Evolutionary conservation across 2,113 vertebrate genomes (phyloP).

Genomic region (Rattus rattus): DNA sequence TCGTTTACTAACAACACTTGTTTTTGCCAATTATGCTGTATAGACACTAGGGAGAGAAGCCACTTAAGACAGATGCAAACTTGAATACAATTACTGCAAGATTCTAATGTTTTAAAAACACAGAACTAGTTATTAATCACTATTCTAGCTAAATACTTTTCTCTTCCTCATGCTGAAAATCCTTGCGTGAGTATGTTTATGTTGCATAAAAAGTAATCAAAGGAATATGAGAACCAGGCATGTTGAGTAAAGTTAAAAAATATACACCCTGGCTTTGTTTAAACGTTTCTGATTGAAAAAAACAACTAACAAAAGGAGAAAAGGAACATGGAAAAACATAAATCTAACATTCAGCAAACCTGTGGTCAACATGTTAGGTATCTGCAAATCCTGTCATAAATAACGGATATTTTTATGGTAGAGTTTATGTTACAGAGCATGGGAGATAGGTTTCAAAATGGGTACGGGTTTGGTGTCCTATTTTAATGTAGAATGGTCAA

Average conservation of each 20-base stretch:
- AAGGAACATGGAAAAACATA: background rate
- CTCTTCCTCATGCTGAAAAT: background rate
- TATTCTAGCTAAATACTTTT: background rate
- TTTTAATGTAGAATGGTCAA: constrained; percentile 47
- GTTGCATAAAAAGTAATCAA: background rate
- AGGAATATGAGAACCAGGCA: background rate
- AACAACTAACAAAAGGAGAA: background rate
- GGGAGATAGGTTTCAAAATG: background rate
- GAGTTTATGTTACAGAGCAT: background rate
- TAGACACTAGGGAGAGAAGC: background rate
- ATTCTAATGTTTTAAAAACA: constrained; percentile 13
- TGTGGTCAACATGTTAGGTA: background rate
- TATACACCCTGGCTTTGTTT: background rate
- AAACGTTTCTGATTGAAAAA: background rate
- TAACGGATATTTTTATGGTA: background rate
- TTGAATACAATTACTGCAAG: background rate
- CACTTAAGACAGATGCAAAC: background rate
- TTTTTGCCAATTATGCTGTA: constrained; percentile 6
- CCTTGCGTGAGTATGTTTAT: background rate
- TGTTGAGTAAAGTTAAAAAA: background rate
- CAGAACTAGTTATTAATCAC: background rate
- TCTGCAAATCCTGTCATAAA: background rate
- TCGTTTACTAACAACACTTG: background rate
- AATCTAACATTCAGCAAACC: background rate
- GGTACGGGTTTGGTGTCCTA: background rate